Conservation (phyloP, 2,113 vertebrate genomes). For the Stegastes partitus region DNA sequence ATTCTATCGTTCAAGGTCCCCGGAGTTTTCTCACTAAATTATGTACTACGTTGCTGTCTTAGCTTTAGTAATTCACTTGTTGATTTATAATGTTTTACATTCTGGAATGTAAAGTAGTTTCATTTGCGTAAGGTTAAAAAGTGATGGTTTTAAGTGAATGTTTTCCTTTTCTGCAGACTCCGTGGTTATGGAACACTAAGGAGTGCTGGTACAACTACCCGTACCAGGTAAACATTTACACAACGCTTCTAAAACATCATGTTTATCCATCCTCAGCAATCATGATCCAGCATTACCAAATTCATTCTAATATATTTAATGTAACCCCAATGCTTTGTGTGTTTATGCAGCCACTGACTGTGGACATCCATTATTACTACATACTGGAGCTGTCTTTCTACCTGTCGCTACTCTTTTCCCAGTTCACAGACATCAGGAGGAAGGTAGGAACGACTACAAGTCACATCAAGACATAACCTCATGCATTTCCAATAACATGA, state of each 20-base stretch:
- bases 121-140: conserved; percentile 3
- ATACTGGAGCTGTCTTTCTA: conserved; percentile 97
- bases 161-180: conserved; percentile 83
- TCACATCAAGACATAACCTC: conserved; percentile 17
- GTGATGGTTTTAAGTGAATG: neutral
- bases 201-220: conserved; percentile 98
- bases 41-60: neutral
- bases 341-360: conserved; percentile 90
- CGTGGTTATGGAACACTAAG: conserved; percentile 97
- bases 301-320: neutral
- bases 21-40: neutral
- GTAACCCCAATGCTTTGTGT: conserved; percentile 58
- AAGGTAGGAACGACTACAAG: conserved; percentile 89
- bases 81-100: conserved; percentile 12
- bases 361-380: conserved; percentile 98
- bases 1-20: neutral
- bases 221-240: conserved; percentile 91
- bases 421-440: conserved; percentile 98
- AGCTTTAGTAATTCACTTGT: neutral
- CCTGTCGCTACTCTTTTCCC: conserved; percentile 97
- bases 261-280: neutral
- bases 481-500: conserved; percentile 16
- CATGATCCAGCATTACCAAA: neutral
- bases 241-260: neutral
- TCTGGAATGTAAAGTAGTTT: neutral